Base-by-base conservation (phyloP, 1,140 invertebrate species). In the Heliconius melpomene region DNA sequence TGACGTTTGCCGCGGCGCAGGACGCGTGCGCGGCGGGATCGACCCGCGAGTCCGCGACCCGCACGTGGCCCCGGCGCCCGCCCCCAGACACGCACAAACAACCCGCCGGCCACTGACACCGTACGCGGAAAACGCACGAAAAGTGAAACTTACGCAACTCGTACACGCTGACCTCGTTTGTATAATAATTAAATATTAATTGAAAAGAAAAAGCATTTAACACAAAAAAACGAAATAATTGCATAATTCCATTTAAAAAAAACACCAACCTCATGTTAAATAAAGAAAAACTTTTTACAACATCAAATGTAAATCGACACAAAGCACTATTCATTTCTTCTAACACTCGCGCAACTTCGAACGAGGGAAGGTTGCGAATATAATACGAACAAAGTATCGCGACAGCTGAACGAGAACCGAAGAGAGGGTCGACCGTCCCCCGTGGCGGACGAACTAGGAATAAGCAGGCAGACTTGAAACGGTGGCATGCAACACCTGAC, bases 401-500 rank as follows among this genome's bases (percentile, higher is more conserved):
- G 54, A 16, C 29, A 36, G 46, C 52, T 54, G 38, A 52, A 13
- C 29, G 36, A 60, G 29, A 23, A 66, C 60, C 26, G 66, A 36
- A 36, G 20, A 29, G 54, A n/a, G 29, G 13, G 74, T 20, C 87
- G 87, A 81, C 86, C 85, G 77, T 81, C 74, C 82, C 75, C 74
- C 78, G 50, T 75, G 83, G 87, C 73, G 85, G 84, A 78, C 86
- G 87, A 75, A 57, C 82, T 75, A 77, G 76, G 83, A 92, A 85
- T 94, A 88, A 88, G 32, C 32, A 36, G 84, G 77, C 72, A 81
- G 40, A 75, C 81, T 81, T 74, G 72, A 77, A 82, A 82, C 82
- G 83, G 81, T 83, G 85, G 83, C 86, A 83, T 88, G 88, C 88
- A 90, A 88, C 93, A 94, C 92, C 93, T 94, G 93, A 84, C 82